Percentiles rank a stretch among this genome's conserved stretches.
These are phyloP conservation scores for Dasypus novemcinctus DNA, from an alignment of 2,113 vertebrate species.

Conservation along the genomic window DNA sequence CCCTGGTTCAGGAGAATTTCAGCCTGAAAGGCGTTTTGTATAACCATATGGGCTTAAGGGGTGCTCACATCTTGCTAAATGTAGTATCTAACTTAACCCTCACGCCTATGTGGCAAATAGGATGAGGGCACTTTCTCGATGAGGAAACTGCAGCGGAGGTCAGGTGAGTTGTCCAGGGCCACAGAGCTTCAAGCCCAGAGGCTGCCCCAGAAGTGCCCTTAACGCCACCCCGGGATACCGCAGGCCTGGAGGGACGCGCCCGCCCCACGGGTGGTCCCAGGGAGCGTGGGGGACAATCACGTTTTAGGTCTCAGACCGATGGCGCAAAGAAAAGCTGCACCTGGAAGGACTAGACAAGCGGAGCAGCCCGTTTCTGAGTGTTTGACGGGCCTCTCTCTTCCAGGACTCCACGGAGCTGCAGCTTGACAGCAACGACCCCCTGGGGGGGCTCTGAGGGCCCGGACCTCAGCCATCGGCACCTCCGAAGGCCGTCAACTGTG, in stretches of 20 bases:
- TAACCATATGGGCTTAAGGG: not conserved
- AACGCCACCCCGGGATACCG: not conserved
- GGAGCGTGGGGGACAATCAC: fast-evolving
- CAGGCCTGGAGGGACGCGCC: fast-evolving
- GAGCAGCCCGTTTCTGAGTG: fast-evolving
- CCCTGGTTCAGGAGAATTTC: not conserved
- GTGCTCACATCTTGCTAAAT: not conserved
- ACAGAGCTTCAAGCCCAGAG: not conserved
- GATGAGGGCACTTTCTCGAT: not conserved
- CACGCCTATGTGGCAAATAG: not conserved
- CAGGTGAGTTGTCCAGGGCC: not conserved
- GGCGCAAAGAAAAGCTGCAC: not conserved
- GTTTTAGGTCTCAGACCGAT: not conserved
- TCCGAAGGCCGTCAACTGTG: not conserved
- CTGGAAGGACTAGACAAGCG: too few species aligned
- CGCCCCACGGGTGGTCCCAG: fast-evolving
- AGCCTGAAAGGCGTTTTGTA: not conserved
- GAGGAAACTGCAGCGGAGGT: not conserved
- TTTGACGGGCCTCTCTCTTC: slow-evolving; percentile 42
- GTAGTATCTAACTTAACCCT: not conserved
- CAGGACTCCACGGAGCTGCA: slow-evolving; percentile 81
- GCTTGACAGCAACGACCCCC: slow-evolving; percentile 73
- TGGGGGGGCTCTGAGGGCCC: slow-evolving; percentile 64
- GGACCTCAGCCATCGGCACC: not conserved
- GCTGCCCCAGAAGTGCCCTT: too few species aligned